Conservation (phyloP, 2,797 vertebrate species). For the Knipowitschia caucasica region DNA sequence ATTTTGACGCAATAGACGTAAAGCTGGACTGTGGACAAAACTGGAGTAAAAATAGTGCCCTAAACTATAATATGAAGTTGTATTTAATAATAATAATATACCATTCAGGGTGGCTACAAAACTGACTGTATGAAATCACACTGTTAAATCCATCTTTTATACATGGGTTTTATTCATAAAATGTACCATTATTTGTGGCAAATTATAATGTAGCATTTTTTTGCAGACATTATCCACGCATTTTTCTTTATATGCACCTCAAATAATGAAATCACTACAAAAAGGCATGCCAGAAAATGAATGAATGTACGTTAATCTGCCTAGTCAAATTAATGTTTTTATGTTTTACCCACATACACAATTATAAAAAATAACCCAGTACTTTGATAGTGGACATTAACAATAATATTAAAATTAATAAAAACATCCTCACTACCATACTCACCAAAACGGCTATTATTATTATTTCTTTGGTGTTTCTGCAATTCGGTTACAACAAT, state of each 20-base stretch:
- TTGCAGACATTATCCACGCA: slow-evolving; percentile 66
- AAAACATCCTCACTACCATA: slow-evolving; percentile 79
- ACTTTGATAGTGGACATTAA: slow-evolving; percentile 4
- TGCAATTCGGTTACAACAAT: slow-evolving; percentile 82
- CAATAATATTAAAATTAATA: slow-evolving; percentile 36
- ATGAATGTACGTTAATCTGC: slow-evolving; percentile 86
- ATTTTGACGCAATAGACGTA: slow-evolving; percentile 82
- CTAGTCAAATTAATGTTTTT: slow-evolving; percentile 88
- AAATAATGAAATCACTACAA: slow-evolving; percentile 79
- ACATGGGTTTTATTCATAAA: slow-evolving; percentile 58
- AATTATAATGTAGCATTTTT: slow-evolving; percentile 71
- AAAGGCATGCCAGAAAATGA: slow-evolving; percentile 84
- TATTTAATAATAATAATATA: no score
- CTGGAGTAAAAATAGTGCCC: slow-evolving; percentile 51
- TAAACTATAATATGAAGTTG: no score
- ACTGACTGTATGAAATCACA: slow-evolving; percentile 22
- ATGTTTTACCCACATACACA: slow-evolving; percentile 81
- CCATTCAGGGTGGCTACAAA: no score
- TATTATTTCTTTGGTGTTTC: slow-evolving; percentile 99
- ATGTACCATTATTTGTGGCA: slow-evolving; percentile 61
- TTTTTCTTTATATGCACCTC: slow-evolving; percentile 74
- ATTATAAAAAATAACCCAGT: slow-evolving; percentile 26
- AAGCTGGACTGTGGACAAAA: slow-evolving; percentile 69
- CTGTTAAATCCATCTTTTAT: slow-evolving; percentile 41
- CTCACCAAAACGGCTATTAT: slow-evolving; percentile 89